These are phyloP conservation scores for Beaufortia kweichowensis DNA, from an alignment of 2,113 vertebrate species.

Conservation along the genomic window DNA sequence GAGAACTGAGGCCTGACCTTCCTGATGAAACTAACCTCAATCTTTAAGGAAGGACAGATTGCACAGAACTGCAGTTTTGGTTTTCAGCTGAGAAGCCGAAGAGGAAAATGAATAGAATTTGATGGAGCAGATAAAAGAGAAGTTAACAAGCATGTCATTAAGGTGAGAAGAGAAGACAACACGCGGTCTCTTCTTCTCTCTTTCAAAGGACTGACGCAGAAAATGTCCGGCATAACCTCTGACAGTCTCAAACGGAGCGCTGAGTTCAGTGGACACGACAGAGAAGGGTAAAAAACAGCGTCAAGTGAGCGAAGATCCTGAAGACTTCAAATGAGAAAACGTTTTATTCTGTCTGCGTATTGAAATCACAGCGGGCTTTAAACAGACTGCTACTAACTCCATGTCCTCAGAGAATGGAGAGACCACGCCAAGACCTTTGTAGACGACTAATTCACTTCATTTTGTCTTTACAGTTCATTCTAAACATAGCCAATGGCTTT, in stretches of 20 bases:
- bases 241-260: slow-evolving; percentile 8
- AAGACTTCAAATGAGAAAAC: slow-evolving; percentile 59
- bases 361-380: slow-evolving; percentile 57
- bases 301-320: slow-evolving; percentile 5
- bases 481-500: slow-evolving; percentile 12
- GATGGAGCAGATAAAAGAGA: not conserved
- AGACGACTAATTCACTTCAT: slow-evolving; percentile 22
- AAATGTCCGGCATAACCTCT: not conserved
- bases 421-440: slow-evolving; percentile 7
- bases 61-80: not conserved
- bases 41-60: not conserved
- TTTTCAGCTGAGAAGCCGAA: not conserved
- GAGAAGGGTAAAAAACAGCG: slow-evolving; percentile 3
- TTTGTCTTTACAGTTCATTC: slow-evolving; percentile 33
- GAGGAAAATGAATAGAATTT: not conserved
- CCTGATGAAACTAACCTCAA: not conserved
- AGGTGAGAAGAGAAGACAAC: slow-evolving; percentile 6
- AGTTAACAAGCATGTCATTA: slow-evolving; percentile 26
- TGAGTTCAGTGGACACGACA: not conserved
- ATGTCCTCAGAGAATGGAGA: not conserved
- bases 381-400: slow-evolving; percentile 55
- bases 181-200: not conserved
- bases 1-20: not conserved
- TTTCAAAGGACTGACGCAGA: not conserved
- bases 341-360: slow-evolving; percentile 54